Conservation (phyloP, 2,113 vertebrate species). For the Myxocyprinus asiaticus region DNA sequence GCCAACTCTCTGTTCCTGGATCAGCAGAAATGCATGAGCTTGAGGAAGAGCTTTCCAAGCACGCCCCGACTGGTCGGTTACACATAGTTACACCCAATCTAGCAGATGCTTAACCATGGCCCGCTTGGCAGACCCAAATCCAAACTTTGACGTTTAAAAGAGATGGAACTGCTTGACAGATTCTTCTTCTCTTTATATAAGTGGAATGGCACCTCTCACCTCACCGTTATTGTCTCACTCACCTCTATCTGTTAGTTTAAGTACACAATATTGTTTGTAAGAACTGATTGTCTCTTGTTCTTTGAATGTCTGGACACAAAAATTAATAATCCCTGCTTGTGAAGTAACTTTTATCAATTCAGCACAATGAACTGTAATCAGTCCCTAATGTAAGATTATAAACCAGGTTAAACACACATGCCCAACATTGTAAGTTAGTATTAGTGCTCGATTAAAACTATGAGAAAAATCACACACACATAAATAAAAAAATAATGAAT, state of each 20-base stretch:
- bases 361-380: too few relatives aligned
- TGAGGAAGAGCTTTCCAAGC: conserved; percentile 88
- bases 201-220: neutral
- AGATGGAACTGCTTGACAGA: neutral
- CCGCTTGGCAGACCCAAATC: neutral
- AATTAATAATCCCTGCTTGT: too few relatives aligned
- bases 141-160: neutral
- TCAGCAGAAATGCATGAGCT: conserved; percentile 94
- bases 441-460: too few relatives aligned
- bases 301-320: too few relatives aligned
- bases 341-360: too few relatives aligned
- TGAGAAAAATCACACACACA: too few relatives aligned
- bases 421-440: too few relatives aligned
- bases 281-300: too few relatives aligned
- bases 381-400: too few relatives aligned
- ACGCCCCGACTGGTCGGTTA: conserved; percentile 82
- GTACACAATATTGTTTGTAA: neutral
- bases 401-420: too few relatives aligned
- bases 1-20: conserved; percentile 91
- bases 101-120: neutral
- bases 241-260: neutral
- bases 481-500: too few relatives aligned
- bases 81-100: conserved; percentile 63
- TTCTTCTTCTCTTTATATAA: neutral
- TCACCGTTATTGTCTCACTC: neutral